phyloP scores from a whole-genome alignment of 2,888 invertebrate species.

The Adela reaumurella region DNA sequence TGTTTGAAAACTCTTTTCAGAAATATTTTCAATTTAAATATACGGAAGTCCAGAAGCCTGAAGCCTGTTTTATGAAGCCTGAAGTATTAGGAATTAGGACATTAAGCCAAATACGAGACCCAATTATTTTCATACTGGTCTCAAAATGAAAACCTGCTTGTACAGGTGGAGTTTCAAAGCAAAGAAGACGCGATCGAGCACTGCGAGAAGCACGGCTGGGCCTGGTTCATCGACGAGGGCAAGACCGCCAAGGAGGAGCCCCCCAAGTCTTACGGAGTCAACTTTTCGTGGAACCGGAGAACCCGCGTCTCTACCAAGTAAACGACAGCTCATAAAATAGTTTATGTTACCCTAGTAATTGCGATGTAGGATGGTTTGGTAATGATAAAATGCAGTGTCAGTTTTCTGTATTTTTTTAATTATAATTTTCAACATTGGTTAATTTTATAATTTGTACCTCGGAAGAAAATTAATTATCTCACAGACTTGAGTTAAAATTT shows the following conservation, averaged over 20 bases:
- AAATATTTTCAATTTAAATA: too few relatives aligned
- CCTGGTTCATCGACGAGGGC: constrained; percentile 79
- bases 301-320: constrained; percentile 95
- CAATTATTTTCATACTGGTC: too few relatives aligned
- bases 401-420: constrained; percentile 47
- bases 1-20: too few relatives aligned
- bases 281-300: constrained; percentile 95
- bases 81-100: too few relatives aligned
- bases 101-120: too few relatives aligned
- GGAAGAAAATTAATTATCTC: constrained; percentile 53
- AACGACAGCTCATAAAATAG: constrained; percentile 16
- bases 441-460: constrained; percentile 53
- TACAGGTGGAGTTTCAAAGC: constrained; percentile 56
- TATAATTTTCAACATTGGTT: constrained; percentile 53
- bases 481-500: constrained; percentile 45
- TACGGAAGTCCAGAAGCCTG: too few relatives aligned
- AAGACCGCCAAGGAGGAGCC: constrained; percentile 67
- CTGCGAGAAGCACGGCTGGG: constrained; percentile 94
- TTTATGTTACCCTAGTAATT: not conserved
- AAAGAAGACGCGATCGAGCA: constrained; percentile 87
- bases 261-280: constrained; percentile 88
- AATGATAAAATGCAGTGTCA: not conserved
- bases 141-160: too few relatives aligned
- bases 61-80: too few relatives aligned
- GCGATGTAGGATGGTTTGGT: not conserved